Percentiles rank a stretch among this genome's conserved stretches.
These are phyloP conservation scores for Elachura formosa DNA, from an alignment of 2,113 vertebrate species.

Conservation along the genomic window DNA sequence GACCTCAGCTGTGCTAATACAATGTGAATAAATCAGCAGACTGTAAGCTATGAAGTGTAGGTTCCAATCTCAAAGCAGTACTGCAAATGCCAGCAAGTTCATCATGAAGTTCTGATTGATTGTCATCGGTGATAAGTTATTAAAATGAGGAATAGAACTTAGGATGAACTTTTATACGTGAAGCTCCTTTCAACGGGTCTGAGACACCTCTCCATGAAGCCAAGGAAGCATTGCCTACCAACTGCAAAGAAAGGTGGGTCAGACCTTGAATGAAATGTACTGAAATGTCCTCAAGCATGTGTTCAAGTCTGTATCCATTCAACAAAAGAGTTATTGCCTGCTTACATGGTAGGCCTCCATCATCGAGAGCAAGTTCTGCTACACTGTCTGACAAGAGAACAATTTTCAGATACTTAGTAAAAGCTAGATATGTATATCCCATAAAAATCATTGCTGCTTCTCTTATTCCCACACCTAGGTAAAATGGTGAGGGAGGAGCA, in stretches of 20 bases:
- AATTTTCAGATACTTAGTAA: background rate
- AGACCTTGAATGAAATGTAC: background rate
- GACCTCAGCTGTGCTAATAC: background rate
- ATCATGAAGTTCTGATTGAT: background rate
- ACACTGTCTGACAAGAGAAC: background rate
- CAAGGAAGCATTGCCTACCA: background rate
- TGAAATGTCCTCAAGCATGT: background rate
- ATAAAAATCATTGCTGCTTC: background rate
- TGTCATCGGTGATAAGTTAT: background rate
- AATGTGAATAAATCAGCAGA: background rate
- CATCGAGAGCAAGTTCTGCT: background rate
- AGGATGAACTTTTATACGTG: background rate
- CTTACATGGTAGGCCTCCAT: background rate
- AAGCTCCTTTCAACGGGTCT: background rate
- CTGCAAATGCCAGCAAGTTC: background rate
- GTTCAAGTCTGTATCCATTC: background rate
- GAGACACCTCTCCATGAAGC: background rate
- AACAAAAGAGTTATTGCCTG: background rate
- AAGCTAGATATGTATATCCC: background rate
- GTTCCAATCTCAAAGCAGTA: background rate
- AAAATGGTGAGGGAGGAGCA: background rate
- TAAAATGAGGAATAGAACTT: background rate
- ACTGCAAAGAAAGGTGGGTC: background rate
- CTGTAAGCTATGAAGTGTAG: background rate
- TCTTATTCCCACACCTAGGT: background rate